Conservation (phyloP, 1,140 invertebrate species). For the Polypedilum pembai region DNA sequence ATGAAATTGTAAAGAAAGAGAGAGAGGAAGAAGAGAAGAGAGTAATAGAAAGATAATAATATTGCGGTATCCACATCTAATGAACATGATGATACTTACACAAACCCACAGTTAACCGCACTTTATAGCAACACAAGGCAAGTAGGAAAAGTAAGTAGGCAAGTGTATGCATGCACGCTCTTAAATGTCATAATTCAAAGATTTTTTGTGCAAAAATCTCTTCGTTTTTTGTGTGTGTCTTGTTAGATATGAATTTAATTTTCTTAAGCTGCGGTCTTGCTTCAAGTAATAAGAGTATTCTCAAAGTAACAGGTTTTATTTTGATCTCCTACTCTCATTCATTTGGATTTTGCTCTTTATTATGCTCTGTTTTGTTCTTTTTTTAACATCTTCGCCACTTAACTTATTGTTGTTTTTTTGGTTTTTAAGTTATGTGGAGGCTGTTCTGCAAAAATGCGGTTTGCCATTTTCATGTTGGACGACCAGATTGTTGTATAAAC, state of each 20-base stretch:
- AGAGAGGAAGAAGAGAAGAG: not conserved
- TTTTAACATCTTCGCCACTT: not conserved
- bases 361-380: not conserved
- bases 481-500: no score
- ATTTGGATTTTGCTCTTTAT: not conserved
- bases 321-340: not conserved
- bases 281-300: not conserved
- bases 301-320: not conserved
- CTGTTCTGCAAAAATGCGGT: no score
- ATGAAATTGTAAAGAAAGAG: not conserved
- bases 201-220: no score
- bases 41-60: not conserved
- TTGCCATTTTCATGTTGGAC: no score
- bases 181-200: not conserved
- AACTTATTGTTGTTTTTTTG: no score
- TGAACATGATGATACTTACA: not conserved
- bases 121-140: not conserved
- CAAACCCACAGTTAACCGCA: not conserved
- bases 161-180: not conserved
- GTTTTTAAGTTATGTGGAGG: no score
- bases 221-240: not conserved
- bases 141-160: not conserved
- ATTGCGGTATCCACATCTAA: slow-evolving; percentile 11
- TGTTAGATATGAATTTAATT: slow-evolving; percentile 7
- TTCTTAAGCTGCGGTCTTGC: not conserved